Evolutionary conservation across 2,113 vertebrate genomes (phyloP).

Genomic region (Xiphophorus couchianus): DNA sequence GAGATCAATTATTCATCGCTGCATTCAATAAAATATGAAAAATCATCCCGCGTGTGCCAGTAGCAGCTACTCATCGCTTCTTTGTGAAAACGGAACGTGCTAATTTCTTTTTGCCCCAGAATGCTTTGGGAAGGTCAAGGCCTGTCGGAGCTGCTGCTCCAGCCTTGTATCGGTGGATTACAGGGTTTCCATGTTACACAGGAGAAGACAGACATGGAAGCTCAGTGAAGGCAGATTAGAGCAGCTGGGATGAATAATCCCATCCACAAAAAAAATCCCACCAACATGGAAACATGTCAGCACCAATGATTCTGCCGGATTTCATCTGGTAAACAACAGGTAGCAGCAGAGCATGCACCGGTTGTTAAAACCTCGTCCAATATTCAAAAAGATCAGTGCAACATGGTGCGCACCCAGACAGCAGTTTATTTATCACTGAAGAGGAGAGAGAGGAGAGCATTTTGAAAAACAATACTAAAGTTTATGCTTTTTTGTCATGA

Average conservation of each 20-base stretch:
- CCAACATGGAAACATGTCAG: not conserved
- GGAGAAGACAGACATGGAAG: too few species aligned
- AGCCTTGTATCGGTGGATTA: not conserved
- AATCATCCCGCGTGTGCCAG: slow-evolving; percentile 25
- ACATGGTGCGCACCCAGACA: too few species aligned
- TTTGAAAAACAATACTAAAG: too few species aligned
- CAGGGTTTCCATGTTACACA: not conserved
- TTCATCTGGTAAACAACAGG: not conserved
- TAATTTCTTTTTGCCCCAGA: slow-evolving; percentile 9
- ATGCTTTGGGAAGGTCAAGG: slow-evolving; percentile 1
- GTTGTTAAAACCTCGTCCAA: not conserved
- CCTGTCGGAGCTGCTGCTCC: not conserved
- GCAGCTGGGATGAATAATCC: slow-evolving; percentile 13
- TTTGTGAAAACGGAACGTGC: slow-evolving; percentile 20
- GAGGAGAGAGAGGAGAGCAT: too few species aligned
- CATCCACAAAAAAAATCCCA: not conserved
- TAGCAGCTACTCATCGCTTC: slow-evolving; percentile 18
- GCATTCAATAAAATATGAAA: slow-evolving; percentile 66
- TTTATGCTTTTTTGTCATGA: too few species aligned
- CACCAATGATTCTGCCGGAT: not conserved
- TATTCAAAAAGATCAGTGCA: too few species aligned
- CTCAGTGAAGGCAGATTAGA: not conserved
- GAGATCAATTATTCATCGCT: slow-evolving; percentile 64
- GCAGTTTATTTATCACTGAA: too few species aligned
- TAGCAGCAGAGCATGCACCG: not conserved